phyloP scores from a whole-genome alignment of 2,797 vertebrate species.

The Semaprochilodus insignis region DNA sequence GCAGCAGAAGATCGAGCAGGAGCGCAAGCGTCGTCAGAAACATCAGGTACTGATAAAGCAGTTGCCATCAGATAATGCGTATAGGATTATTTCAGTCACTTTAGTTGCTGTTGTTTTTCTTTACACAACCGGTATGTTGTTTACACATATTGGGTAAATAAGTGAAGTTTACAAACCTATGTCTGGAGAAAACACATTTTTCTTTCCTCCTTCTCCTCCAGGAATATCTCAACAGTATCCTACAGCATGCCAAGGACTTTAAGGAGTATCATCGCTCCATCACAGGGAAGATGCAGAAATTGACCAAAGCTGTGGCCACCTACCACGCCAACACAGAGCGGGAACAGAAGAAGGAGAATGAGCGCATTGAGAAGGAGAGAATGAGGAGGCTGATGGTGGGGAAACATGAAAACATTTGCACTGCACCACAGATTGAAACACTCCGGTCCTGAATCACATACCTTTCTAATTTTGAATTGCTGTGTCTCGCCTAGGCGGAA shows the following conservation, averaged over 20 bases:
- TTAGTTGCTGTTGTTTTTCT: too few species aligned
- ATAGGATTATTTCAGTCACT: not conserved
- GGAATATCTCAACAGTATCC: conserved; percentile 99
- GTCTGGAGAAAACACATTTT: not conserved
- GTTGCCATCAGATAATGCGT: not conserved
- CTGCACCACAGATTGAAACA: not conserved
- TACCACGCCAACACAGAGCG: conserved; percentile 98
- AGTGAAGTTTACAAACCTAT: too few species aligned
- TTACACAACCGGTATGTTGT: too few species aligned
- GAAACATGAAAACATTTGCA: not conserved
- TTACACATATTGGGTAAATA: too few species aligned
- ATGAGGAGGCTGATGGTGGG: conserved; percentile 95
- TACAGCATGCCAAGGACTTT: conserved; percentile 98
- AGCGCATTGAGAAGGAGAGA: conserved; percentile 95
- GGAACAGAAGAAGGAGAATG: conserved; percentile 98
- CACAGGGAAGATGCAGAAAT: conserved; percentile 93
- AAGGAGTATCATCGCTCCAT: conserved; percentile 97
- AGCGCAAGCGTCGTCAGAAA: conserved; percentile 94
- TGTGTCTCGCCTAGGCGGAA: conserved; percentile 81
- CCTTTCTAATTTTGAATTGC: not conserved
- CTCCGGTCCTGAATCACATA: not conserved
- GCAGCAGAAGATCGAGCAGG: conserved; percentile 98
- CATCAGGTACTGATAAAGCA: conserved; percentile 84
- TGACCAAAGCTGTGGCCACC: conserved; percentile 94
- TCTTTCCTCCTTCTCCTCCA: conserved; percentile 57